These are phyloP conservation scores for Oceanodroma tethys DNA, from an alignment of 2,113 vertebrate species.

Conservation along the genomic window DNA sequence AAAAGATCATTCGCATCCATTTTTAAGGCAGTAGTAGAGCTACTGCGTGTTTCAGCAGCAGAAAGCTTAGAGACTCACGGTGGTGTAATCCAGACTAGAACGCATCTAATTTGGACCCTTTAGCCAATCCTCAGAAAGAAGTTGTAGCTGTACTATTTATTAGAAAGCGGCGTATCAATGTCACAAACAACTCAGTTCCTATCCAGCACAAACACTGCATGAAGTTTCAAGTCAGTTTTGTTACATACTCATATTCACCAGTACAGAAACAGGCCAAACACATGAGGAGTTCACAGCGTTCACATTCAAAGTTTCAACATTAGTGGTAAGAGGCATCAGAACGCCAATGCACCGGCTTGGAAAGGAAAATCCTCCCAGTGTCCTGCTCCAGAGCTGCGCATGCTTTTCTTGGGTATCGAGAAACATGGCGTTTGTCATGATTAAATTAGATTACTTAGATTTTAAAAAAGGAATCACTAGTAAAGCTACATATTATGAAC, in stretches of 20 bases:
- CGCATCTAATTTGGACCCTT: neutral
- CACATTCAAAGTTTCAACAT: neutral
- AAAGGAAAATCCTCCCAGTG: neutral
- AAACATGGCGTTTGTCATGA: neutral
- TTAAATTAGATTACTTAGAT: neutral
- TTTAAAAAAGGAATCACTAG: neutral
- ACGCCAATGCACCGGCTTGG: accelerated
- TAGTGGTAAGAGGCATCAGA: neutral
- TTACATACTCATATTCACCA: neutral
- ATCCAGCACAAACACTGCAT: neutral
- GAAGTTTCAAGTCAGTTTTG: neutral
- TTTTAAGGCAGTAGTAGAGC: neutral
- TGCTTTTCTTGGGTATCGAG: neutral
- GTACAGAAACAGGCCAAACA: neutral
- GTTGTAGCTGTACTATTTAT: neutral
- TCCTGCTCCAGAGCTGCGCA: neutral
- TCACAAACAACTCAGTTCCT: neutral
- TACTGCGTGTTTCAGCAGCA: neutral
- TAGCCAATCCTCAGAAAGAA: neutral
- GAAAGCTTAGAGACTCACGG: accelerated
- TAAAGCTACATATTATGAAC: neutral
- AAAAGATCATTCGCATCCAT: neutral
- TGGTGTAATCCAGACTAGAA: neutral
- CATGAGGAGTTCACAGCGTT: neutral
- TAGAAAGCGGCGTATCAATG: neutral